Percentiles rank a stretch among this genome's conserved stretches.
Conservation (phyloP, 2,888 invertebrate species). For the Meiosimyza platycephala region DNA sequence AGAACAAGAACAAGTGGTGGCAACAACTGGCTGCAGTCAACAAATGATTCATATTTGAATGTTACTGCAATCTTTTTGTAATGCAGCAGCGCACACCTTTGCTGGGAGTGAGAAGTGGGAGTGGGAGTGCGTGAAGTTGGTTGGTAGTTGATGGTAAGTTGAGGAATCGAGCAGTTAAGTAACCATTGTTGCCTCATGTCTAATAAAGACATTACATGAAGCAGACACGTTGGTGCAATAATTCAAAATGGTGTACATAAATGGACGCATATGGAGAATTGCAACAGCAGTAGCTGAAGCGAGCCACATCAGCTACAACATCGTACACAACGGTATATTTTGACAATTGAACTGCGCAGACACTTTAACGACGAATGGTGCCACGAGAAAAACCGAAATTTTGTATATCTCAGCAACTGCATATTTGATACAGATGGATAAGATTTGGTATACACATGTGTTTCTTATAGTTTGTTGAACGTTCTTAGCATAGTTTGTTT, state of each 20-base stretch:
- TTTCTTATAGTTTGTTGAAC: too few relatives aligned
- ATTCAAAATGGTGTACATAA: conserved; percentile 1
- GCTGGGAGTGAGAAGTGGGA: neutral
- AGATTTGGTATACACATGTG: too few relatives aligned
- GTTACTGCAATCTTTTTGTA: conserved; percentile 25
- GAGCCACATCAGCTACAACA: conserved; percentile 1
- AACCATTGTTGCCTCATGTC: conserved; percentile 18
- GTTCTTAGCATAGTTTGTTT: too few relatives aligned
- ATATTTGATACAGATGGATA: too few relatives aligned
- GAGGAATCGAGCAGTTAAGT: neutral
- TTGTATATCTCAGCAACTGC: too few relatives aligned
- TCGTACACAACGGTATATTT: neutral
- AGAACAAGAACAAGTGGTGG: neutral
- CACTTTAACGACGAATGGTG: too few relatives aligned
- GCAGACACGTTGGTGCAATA: conserved; percentile 40
- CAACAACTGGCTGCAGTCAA: neutral
- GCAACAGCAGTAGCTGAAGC: neutral
- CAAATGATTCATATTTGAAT: conserved; percentile 24
- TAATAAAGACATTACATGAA: conserved; percentile 45
- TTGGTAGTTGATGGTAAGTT: neutral
- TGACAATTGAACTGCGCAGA: neutral
- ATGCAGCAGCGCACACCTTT: conserved; percentile 7
- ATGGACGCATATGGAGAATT: too few relatives aligned
- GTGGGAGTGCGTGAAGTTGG: neutral
- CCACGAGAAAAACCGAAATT: too few relatives aligned